Conservation (phyloP, 2,113 vertebrate species). For the Peromyscus leucopus region DNA sequence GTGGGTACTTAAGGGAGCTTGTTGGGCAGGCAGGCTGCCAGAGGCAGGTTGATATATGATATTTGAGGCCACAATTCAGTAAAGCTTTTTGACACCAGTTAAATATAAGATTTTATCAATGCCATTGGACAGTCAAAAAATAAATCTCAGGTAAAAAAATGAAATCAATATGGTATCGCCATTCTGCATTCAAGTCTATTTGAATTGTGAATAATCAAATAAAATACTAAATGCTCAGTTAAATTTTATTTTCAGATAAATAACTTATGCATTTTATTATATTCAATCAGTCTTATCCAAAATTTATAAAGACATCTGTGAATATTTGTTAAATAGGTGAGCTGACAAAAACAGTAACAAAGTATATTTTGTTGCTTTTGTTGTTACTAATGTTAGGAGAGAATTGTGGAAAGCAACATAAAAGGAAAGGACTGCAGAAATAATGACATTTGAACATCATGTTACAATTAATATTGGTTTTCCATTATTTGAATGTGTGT, state of each 20-base stretch:
- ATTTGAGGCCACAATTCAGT: background rate
- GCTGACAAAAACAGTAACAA: background rate
- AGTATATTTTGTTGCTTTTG: background rate
- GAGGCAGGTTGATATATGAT: background rate
- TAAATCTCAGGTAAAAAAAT: background rate
- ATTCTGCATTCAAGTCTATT: background rate
- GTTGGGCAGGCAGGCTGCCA: too few species aligned
- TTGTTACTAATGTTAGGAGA: background rate
- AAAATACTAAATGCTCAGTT: background rate
- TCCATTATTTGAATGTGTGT: background rate
- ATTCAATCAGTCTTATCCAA: background rate
- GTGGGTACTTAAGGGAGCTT: too few species aligned
- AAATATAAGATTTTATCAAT: background rate
- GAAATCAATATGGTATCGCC: background rate
- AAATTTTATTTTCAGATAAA: slow-evolving; percentile 9
- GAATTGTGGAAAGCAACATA: background rate
- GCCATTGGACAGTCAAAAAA: background rate
- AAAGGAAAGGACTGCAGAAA: background rate
- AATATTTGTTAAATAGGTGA: slow-evolving; percentile 9
- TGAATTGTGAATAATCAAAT: background rate
- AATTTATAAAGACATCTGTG: background rate
- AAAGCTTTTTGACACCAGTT: background rate
- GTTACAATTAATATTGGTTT: background rate
- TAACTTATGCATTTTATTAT: background rate
- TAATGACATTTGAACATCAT: background rate